A percentile compares a stretch with the other conserved stretches of the same genome.
These are phyloP conservation scores for Actinopyga echinites DNA, from an alignment of 53 echinoderm and acorn worm species.

Conservation along the genomic window DNA sequence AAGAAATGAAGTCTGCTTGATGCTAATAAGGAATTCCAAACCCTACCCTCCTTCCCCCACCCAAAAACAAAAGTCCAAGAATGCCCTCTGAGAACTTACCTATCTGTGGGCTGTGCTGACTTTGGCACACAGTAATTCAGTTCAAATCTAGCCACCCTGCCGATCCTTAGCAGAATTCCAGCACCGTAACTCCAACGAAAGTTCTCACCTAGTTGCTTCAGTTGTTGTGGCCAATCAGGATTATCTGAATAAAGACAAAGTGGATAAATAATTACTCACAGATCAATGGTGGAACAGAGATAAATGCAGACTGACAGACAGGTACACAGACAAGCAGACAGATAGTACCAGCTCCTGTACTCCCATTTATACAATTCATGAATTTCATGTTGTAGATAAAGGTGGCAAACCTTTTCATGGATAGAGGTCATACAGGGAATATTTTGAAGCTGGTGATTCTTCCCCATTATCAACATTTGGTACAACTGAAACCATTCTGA, in stretches of 20 bases:
- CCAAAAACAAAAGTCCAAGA: no score
- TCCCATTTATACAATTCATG: no score
- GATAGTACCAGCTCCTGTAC: no score
- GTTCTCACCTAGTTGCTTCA: conserved; percentile 60
- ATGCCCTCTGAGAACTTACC: conserved; percentile 43
- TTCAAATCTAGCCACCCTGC: conserved; percentile 91
- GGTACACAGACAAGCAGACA: not conserved
- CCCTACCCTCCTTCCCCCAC: no score
- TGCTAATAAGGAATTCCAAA: no score
- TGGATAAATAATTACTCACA: not conserved
- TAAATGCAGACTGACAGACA: not conserved
- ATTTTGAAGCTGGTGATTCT: no score
- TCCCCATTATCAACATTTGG: no score
- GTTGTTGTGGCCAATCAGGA: conserved; percentile 61
- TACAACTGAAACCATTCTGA: no score
- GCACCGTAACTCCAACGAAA: conserved; percentile 95
- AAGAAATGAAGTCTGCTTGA: no score
- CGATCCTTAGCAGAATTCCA: conserved; percentile 77
- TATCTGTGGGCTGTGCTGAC: conserved; percentile 72
- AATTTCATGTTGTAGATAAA: no score
- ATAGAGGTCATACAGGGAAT: no score
- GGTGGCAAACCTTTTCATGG: no score
- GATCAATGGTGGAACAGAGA: not conserved
- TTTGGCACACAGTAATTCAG: conserved; percentile 86
- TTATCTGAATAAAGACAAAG: conserved; percentile 38